A percentile compares a stretch with the other conserved stretches of the same genome.
Evolutionary conservation across 2,797 vertebrate species (phyloP).

Genomic region (Xenops minutus): DNA sequence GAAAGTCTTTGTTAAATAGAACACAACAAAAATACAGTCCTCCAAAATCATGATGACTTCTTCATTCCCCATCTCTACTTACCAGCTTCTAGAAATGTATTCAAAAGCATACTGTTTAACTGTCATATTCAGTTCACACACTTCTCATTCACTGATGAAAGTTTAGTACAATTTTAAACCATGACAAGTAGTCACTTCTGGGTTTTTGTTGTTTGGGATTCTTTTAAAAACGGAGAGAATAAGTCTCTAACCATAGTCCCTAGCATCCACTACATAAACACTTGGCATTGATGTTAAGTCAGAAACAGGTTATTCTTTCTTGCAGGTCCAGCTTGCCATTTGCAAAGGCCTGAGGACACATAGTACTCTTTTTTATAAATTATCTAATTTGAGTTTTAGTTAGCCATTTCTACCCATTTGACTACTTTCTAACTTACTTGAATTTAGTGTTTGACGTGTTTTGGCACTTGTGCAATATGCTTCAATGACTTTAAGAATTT

Average conservation of each 20-base stretch:
- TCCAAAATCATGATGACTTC: not conserved
- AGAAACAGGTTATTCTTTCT: not conserved
- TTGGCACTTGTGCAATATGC: slow-evolving; percentile 99
- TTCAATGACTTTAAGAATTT: slow-evolving; percentile 98
- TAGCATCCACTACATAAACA: not conserved
- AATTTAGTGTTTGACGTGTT: slow-evolving; percentile 97
- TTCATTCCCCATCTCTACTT: slow-evolving; percentile 10
- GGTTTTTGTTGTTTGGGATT: not conserved
- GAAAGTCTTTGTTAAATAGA: not conserved
- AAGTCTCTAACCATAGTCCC: not conserved
- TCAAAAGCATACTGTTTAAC: not conserved
- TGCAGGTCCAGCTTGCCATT: not conserved
- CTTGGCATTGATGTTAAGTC: not conserved
- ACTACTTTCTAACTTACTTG: slow-evolving; percentile 85
- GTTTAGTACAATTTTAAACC: not conserved
- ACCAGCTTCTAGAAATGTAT: slow-evolving; percentile 16
- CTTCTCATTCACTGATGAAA: not conserved
- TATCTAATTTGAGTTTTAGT: not conserved
- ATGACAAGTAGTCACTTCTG: not conserved
- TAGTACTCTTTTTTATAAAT: not conserved
- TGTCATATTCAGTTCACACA: not conserved
- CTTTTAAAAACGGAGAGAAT: not conserved
- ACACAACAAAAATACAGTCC: not conserved
- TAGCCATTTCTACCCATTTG: not conserved
- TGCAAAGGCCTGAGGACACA: not conserved